Evolutionary conservation across 2,888 invertebrate genomes (phyloP), one percentile per base, ranked within the genome.

Genomic region (Cordilura impudica): DNA sequence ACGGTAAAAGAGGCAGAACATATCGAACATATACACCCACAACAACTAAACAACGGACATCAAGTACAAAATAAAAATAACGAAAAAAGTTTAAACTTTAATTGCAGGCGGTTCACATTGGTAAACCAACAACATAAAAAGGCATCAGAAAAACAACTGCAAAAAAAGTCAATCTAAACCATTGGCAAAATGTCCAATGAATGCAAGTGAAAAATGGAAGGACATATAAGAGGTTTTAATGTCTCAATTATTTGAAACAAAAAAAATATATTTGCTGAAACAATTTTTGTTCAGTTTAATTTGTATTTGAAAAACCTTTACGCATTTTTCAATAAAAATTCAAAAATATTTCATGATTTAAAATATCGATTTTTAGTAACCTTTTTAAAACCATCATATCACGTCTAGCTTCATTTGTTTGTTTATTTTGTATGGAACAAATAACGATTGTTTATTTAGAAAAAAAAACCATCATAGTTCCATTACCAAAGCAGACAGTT

Each of bases 91-190:
- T 4, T 4, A 63, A 63, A 54, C 49, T 69, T 75, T 56, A 75
- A 75, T 75, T 79, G 79, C 75, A 79, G 79, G 79, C 79, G 79
- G 71, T 71, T 75, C 73, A 31, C 78, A 71, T 77, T 74, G 81
- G 74, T 61, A 78, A 73, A 81, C 81, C 78, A 61, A 61, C 72
- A 73, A 60, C 81, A 75, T 21, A 49, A 63, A 76, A 70, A 70
- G 56, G 61, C 70, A 78, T 70, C 61, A 51, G 60, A 56, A 43
- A 56, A 49, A 49, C 8, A 7, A 47, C 53, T 43, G 10, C n/a
- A 51, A 69, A 70, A 51, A 63, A 39, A 21, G 16, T 14, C 19
- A n/a, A 1, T 26, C 35, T n/a, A 10, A 70, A 73, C 72, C 23
- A 63, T 71, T 39, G 58, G 21, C 58, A 51, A 67, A 74, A 72